A percentile compares a stretch with the other conserved stretches of the same genome.
Evolutionary conservation across 2,797 vertebrate species (phyloP).

Genomic region (Melanotaenia pygmaea): DNA sequence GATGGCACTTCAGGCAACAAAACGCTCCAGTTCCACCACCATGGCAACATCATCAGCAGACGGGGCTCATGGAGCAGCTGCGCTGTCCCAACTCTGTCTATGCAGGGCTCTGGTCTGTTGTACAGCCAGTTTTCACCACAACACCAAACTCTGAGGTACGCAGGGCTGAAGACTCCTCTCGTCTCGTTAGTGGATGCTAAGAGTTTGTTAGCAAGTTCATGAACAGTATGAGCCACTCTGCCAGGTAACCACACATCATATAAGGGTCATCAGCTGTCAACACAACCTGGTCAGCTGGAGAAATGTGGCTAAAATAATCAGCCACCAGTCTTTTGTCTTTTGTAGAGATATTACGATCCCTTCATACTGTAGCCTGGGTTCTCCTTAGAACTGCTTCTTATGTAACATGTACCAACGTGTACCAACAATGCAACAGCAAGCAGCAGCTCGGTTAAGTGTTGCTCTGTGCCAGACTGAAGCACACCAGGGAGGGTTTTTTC

Average conservation of each 20-base stretch:
- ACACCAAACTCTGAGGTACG: constrained; percentile 18
- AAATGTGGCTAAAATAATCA: not conserved
- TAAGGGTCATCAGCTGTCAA: constrained; percentile 9
- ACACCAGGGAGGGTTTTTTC: constrained; percentile 1
- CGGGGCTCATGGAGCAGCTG: constrained; percentile 1
- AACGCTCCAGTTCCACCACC: not conserved
- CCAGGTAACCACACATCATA: constrained; percentile 14
- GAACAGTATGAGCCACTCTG: constrained; percentile 17
- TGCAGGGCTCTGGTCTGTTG: constrained; percentile 29
- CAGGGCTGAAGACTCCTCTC: constrained; percentile 39
- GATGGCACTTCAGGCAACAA: not conserved
- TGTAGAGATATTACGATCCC: not conserved
- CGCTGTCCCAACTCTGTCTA: constrained; percentile 21
- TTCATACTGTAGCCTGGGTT: constrained; percentile 48
- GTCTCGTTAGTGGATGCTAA: constrained; percentile 4
- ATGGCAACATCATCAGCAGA: constrained; percentile 1
- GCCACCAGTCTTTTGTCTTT: constrained; percentile 25
- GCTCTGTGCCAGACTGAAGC: not conserved
- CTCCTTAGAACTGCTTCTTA: constrained; percentile 40
- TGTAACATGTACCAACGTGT: not conserved
- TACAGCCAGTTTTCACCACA: constrained; percentile 29
- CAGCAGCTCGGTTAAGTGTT: not conserved
- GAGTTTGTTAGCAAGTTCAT: constrained; percentile 8
- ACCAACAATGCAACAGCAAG: not conserved
- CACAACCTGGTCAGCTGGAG: constrained; percentile 5